Evolutionary conservation across 2,797 vertebrate genomes (phyloP), one percentile per base, ranked within the genome.

Genomic region (Danio albolineatus): DNA sequence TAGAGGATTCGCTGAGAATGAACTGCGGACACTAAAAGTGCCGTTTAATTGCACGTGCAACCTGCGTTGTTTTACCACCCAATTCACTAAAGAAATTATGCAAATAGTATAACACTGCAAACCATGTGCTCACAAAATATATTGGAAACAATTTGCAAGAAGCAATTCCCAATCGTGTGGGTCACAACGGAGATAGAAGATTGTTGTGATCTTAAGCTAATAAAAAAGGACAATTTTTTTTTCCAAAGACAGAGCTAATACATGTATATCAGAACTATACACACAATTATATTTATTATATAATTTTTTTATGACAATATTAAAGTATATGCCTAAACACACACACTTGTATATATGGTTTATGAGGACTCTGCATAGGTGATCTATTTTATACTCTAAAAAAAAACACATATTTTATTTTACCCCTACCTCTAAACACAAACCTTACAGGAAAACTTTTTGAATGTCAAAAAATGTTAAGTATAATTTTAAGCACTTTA

Each of bases 21-120:
- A 59, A 59, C 19, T 16, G 54, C 6, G 4, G 56, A 14, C 19
- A 57, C 70, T 59, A 44, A 36, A 73, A 44, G 13, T 46, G 14
- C 2, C 5, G 6, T 44, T 57, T 57, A 56, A 73, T 57, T 73
- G 71, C 71, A 57, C 6, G 9, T 65, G 61, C 59, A 16, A 6
- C 53, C 71, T 44, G 2, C 9, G 4, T 59, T 44, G 41, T 70
- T 70, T 69, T 70, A 70, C 48, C 49, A 41, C 6, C 49, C 49
- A 54, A 54, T 54, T 54, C 67, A 41, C 48, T 54, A 41, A 70
- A 70, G 49, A 70, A 70, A 70, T 70, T 70, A 70, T 70, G 67
- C 36, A 70, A 70, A 70, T 70, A 39, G 67, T 53, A 39, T 70
- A 70, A 70, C 36, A 1, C 10, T 28, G 36, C 36, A 39, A 70